A percentile compares a stretch with the other conserved stretches of the same genome.
Evolutionary conservation across 2,888 invertebrate species (phyloP).

Genomic region (Drosophila mimetica): DNA sequence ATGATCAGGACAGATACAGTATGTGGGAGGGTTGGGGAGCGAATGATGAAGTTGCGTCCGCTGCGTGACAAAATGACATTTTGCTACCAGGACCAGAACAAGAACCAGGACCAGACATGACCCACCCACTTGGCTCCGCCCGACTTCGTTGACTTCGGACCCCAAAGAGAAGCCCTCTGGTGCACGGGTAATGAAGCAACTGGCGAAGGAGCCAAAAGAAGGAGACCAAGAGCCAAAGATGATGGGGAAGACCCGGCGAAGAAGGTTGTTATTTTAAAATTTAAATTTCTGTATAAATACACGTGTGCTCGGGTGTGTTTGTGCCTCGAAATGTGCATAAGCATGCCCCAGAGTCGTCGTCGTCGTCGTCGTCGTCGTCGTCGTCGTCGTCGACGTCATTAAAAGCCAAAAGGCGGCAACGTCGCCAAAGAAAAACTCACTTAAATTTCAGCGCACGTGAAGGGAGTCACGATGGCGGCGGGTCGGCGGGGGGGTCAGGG

Average conservation of each 20-base stretch:
- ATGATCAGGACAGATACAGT: constrained; percentile 47
- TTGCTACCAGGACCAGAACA: constrained; percentile 49
- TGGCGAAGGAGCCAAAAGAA: constrained; percentile 41
- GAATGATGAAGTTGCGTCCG: constrained; percentile 58
- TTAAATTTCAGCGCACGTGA: constrained; percentile 77
- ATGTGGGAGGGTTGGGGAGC: background rate
- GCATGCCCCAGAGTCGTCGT: constrained; percentile 70
- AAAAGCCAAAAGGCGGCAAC: constrained; percentile 72
- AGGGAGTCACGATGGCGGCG: constrained; percentile 21
- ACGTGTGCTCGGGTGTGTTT: constrained; percentile 36
- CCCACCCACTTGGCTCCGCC: constrained; percentile 32
- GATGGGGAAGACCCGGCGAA: constrained; percentile 29
- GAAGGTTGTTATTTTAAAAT: constrained; percentile 76
- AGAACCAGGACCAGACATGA: constrained; percentile 40
- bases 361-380: constrained; percentile 50
- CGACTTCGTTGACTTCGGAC: constrained; percentile 39
- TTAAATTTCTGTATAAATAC: constrained; percentile 79
- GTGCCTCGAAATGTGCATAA: constrained; percentile 67
- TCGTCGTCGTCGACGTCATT: constrained; percentile 61
- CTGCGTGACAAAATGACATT: constrained; percentile 80
- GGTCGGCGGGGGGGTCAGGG: background rate
- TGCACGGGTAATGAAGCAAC: constrained; percentile 65
- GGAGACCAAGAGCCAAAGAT: constrained; percentile 20
- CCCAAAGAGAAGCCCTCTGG: constrained; percentile 16
- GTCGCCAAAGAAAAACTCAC: constrained; percentile 69